These are phyloP conservation scores for Formica aserva DNA, from an alignment of 2,888 invertebrate species.

Conservation along the genomic window DNA sequence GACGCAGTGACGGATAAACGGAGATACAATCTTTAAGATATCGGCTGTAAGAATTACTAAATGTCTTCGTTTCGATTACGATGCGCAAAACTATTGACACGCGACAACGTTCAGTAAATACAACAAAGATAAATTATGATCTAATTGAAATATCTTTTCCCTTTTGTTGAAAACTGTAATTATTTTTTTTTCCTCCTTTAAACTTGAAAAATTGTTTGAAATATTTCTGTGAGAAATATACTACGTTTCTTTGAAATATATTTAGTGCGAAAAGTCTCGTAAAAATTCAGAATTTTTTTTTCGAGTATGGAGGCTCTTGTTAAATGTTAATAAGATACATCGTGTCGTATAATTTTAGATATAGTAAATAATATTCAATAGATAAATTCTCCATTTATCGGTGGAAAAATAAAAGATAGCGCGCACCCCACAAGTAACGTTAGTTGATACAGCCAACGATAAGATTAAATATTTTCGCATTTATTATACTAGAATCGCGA, in stretches of 20 bases:
- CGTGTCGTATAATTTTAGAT: neutral
- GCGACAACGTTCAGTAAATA: slow-evolving; percentile 43
- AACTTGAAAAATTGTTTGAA: neutral
- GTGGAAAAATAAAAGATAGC: neutral
- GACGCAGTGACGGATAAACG: slow-evolving; percentile 30
- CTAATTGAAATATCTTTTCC: neutral
- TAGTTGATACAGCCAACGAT: slow-evolving; percentile 28
- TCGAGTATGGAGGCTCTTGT: neutral
- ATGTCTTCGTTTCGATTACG: neutral
- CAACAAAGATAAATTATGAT: neutral
- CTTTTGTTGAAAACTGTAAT: neutral
- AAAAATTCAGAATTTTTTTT: slow-evolving; percentile 4
- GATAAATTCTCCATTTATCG: slow-evolving; percentile 11
- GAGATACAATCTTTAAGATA: slow-evolving; percentile 42
- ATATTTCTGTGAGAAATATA: neutral
- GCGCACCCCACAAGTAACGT: neutral
- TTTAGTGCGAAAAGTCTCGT: neutral
- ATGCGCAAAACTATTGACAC: neutral
- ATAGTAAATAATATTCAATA: slow-evolving; percentile 17
- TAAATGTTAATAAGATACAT: slow-evolving; percentile 2
- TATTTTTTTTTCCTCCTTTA: neutral
- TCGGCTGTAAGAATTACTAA: slow-evolving; percentile 11
- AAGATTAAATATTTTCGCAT: slow-evolving; percentile 55
- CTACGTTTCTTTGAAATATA: neutral
- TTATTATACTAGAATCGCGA: slow-evolving; percentile 21